Base-by-base conservation (phyloP, 1,140 invertebrate genomes). In the Atta colombica region DNA sequence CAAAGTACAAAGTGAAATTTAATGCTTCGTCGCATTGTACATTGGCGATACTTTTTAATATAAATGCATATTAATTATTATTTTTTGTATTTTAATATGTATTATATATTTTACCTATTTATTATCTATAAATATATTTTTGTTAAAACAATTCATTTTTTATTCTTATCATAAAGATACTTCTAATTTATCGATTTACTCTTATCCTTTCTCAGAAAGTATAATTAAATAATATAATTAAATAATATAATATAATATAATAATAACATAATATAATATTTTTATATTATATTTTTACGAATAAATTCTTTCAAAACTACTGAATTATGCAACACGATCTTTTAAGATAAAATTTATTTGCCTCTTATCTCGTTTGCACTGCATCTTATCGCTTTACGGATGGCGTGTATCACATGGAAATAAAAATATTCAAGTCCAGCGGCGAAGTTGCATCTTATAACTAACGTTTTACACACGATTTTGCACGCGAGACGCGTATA, bases 391-490 rank as follows among this genome's bases (percentile, higher is more conserved):
- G 28, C 35, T 66, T 35, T 31, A 49, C 61, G 28, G 12, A 68
- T 12, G 61, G 12, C 49, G 45, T 39, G 60, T 21, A 25, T 53
- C 49, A 45, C 14, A 35, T 25, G 16, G 25, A 25, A 69, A 68
- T 68, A 66, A 80, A 80, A 35, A 69, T 55, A 69, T 55, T 25
- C 77, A 39, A 66, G n/a, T 69, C 31, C 49, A 39, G 5, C n/a
- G n/a, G 49, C 63, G 31, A 68, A 55, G 28, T 39, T 69, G 49
- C 77, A 80, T 80, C n/a, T 69, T 69, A 68, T 65, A 68, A 66
- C 28, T 55, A 68, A 31, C 39, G 39, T 63, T 61, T 75, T 75
- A 60, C 71, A 74, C 71, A 31, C 71, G 71, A 58, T 74, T 28
- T 31, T 45, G 45, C 45, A 49, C 18, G 61, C 61, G 28, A 35